A percentile compares a stretch with the other conserved stretches of the same genome.
Evolutionary conservation across 2,113 vertebrate species (phyloP).

Genomic region (Alosa alosa): DNA sequence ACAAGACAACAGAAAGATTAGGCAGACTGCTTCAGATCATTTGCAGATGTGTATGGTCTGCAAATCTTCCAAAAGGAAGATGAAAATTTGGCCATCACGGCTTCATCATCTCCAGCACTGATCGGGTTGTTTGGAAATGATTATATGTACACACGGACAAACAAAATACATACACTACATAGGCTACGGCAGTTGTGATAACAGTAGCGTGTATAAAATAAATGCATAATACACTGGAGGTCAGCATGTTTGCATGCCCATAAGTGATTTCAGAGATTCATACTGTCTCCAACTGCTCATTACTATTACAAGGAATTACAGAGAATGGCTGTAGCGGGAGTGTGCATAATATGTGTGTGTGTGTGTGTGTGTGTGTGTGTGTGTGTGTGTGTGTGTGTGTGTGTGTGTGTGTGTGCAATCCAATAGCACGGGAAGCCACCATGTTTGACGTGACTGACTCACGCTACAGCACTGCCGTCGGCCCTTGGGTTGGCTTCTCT

Average conservation of each 20-base stretch:
- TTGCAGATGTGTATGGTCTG: constrained; percentile 3
- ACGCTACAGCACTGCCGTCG: too few species aligned
- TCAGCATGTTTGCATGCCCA: not conserved
- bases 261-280: not conserved
- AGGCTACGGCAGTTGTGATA: too few species aligned
- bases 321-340: too few species aligned
- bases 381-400: too few species aligned
- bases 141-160: not conserved
- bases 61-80: not conserved
- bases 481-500: not conserved
- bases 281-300: not conserved
- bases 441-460: not conserved
- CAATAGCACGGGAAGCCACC: not conserved
- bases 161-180: not conserved
- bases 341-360: too few species aligned
- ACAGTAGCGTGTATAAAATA: too few species aligned
- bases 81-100: not conserved
- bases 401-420: too few species aligned
- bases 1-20: constrained; percentile 3
- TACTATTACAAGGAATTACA: not conserved
- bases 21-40: not conserved
- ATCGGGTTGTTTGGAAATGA: too few species aligned
- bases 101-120: not conserved
- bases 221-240: too few species aligned
- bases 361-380: not conserved